Base-by-base conservation (phyloP, 2,113 vertebrate species). In the Paracanthobrama guichenoti region DNA sequence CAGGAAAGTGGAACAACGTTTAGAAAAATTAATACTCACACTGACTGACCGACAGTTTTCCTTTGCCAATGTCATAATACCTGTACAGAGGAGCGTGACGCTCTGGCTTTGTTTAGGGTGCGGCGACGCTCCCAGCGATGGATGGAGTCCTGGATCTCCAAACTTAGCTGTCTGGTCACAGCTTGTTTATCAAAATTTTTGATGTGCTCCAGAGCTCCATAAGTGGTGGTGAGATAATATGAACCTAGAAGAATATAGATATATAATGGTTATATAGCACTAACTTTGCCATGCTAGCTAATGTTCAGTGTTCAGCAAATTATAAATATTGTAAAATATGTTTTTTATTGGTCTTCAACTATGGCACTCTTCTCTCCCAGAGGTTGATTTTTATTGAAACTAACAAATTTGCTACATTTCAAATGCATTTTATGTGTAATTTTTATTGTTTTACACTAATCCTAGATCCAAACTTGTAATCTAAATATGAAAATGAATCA, bases 71-170 rank as follows among this genome's bases (percentile, higher is more conserved):
- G 9, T 28, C 50, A 28, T 71, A 28, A 20, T 82, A 97, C 98
- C 96, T 96, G 96, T 76, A 99, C 94, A 0, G 96, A 97, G 0
- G 94, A 95, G 22, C 95, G 95, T 12, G 94, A 93, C 9, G 92
- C 92, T 4, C 93, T 89, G 39, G 96, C 96, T 90, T 96, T 97
- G 93, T 98, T 99, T 85, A 98, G 95, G 0, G 98, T 99, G 74
- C 97, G 95, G 42, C 97, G 92, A 31, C 96, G 94, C 90, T 99
- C 96, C 98, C 98, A 99, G 87, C 96, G 96, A 84, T 98, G 95
- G 89, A 99, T 99, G 84, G 98, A 99, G 90, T 99, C 97, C 90
- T 99, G 98, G 42, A 99, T 95, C 88, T 99, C 97, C 88, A 95
- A 5, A 26, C 97, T 99, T 72, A 99, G 95, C 92, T 98, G 96